Base-by-base conservation (phyloP, 2,113 vertebrate genomes). In the Montifringilla adamsi region DNA sequence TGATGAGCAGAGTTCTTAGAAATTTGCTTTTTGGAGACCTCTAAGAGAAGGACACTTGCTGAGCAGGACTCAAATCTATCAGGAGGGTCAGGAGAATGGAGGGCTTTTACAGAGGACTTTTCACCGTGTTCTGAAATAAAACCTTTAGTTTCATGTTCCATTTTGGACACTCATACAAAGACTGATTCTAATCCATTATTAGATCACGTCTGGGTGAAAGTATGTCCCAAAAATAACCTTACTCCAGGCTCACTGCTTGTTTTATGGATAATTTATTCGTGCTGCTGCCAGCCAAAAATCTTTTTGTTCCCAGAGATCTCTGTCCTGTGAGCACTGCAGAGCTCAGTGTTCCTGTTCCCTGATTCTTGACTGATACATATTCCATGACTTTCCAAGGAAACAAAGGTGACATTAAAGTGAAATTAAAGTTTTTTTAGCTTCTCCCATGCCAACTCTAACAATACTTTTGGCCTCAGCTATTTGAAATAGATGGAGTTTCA, bases 281-380 rank as follows among this genome's bases (percentile, higher is more conserved):
- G 39, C 33, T 50, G 26, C 63, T 73, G 23, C 14, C 26, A 66
- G 43, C 21, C 5, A 2, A 81, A 89, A 74, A 39, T n/a, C 39
- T 43, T 0, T 37, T 46, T 74, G 7, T 59, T 78, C 50, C 64
- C 15, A 30, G 30, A 78, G 52, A 18, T 31, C 21, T 10, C 21
- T 77, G 18, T 74, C 43, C 35, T 55, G 23, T 63, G 56, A 58
- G 23, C 35, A 10, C 26, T 39, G 47, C 60, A 84, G 68, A 81
- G 27, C 59, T 74, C 55, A 2, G 35, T 59, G 62, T 30, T 92
- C 41, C 15, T n/a, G 3, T 20, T 76, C 55, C 43, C 20, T 86
- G 41, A 26, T 11, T 11, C 0, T 4, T 41, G 58, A 62, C 17
- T 10, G 3, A 33, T 23, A 33, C 0, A 0, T 21, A 3, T 35